Base-by-base conservation (phyloP, 2,113 vertebrate genomes). In the Electrona antarctica region DNA sequence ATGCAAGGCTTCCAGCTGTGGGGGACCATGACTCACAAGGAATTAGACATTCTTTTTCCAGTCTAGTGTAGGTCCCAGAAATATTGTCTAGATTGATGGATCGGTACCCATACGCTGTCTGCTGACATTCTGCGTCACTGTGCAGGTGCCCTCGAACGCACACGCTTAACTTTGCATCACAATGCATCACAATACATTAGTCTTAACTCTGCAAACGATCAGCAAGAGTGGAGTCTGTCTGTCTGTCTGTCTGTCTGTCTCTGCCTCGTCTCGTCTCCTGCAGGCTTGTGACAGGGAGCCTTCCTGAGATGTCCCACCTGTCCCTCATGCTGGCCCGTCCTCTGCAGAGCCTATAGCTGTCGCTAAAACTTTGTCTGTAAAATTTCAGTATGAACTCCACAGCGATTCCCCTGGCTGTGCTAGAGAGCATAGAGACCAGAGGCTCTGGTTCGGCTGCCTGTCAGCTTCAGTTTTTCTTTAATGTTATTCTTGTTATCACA, bases 161-260 rank as follows among this genome's bases (percentile, higher is more conserved):
- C 33, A 2, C 33, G 33, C 21, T 21, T 21, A 21, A 21, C 21
- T 41, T 41, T 41, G 33, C 33, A 41, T n/a, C n/a, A n/a, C n/a
- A n/a, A n/a, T n/a, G n/a, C n/a, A 78, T 72, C 56, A n/a, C 80
- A 80, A 77, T 64, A 77, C 77, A 83, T 90, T 78, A 74, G 85
- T 91, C 90, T 90, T 80, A 79, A 89, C 80, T 88, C 52, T 10
- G 68, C 29, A 57, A 73, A 15, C 6, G n/a, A 88, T 87, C 89
- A 87, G 72, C 21, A 59, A 63, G 7, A 8, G 69, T 59, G 79
- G 84, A 90, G 82, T 80, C 33, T 41, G 33, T 41, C 33, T 41
- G 33, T 41, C 33, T 41, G 33, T 41, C 33, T 41, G 33, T 41
- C 33, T 41, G 33, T 41, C 33, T 41, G 33, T 41, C 33, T 41